phyloP scores from a whole-genome alignment of 2,113 vertebrate species.

The Gavia stellata region DNA sequence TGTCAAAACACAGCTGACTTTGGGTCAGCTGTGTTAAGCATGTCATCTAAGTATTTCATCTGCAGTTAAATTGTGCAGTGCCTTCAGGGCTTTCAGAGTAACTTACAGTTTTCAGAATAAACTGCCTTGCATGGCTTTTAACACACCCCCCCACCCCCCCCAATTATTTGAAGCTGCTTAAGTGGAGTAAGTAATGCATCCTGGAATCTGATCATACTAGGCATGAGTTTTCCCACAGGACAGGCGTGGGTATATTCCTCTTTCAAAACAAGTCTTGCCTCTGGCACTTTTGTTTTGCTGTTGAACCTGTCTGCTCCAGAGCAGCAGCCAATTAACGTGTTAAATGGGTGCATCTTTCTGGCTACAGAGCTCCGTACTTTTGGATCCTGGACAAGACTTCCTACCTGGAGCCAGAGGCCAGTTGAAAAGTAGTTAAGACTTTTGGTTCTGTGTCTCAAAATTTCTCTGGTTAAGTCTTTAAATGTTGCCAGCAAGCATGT shows the following conservation, averaged over 20 bases:
- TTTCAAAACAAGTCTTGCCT: not conserved
- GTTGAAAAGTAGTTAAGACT: not conserved
- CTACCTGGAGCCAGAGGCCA: not conserved
- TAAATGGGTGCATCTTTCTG: not conserved
- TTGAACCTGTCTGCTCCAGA: conserved; percentile 11
- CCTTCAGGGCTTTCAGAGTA: not conserved
- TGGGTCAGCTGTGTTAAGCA: not conserved
- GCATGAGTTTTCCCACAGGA: not conserved
- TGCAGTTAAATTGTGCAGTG: not conserved
- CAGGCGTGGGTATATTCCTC: not conserved
- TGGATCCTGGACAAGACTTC: not conserved
- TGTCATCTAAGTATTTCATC: not conserved
- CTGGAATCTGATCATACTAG: not conserved
- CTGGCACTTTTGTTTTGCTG: not conserved
- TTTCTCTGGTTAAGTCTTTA: no score
- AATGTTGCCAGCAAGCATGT: not conserved
- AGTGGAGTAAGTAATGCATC: not conserved
- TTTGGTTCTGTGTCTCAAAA: not conserved
- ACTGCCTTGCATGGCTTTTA: not conserved
- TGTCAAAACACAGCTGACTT: not conserved
- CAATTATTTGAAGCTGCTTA: not conserved
- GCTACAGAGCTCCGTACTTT: not conserved
- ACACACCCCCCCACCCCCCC: no score
- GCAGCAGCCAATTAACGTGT: not conserved
- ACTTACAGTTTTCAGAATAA: not conserved